Evolutionary conservation across 2,113 vertebrate genomes (phyloP), one percentile per base, ranked within the genome.

Genomic region (Zeus faber): DNA sequence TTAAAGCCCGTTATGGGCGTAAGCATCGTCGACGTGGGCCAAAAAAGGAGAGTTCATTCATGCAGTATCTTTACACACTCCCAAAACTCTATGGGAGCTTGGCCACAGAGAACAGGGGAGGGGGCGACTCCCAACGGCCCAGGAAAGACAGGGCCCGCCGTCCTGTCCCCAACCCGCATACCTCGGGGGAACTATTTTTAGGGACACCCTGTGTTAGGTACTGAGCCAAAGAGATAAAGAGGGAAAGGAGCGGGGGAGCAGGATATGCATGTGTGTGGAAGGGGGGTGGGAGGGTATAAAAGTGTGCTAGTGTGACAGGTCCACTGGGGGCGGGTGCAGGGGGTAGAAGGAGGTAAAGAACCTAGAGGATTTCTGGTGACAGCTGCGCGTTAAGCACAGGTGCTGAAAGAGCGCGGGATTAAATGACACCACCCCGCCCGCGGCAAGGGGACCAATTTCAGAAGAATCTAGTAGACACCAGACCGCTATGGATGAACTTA

Each of bases 401-500:
- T n/a, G n/a, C n/a, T n/a, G n/a, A n/a, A n/a, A n/a, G n/a, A n/a
- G n/a, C n/a, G n/a, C n/a, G n/a, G n/a, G n/a, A n/a, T n/a, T n/a
- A n/a, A n/a, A n/a, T n/a, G n/a, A n/a, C n/a, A n/a, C n/a, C n/a
- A n/a, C n/a, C n/a, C n/a, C n/a, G n/a, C n/a, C n/a, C n/a, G n/a
- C n/a, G n/a, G n/a, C n/a, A n/a, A n/a, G n/a, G n/a, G n/a, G n/a
- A n/a, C n/a, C n/a, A n/a, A n/a, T n/a, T n/a, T n/a, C n/a, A n/a
- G n/a, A n/a, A n/a, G n/a, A n/a, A n/a, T n/a, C n/a, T n/a, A n/a
- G n/a, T n/a, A n/a, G n/a, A n/a, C n/a, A n/a, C n/a, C n/a, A n/a
- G n/a, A n/a, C n/a, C n/a, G n/a, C n/a, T 49, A 26, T 7, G 5
- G 5, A 18, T 21, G n/a, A 33, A 72, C 94, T 92, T 90, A 96